Evolutionary conservation across 30 jellyfish, hydroid and myxozoan species (phyloP).

Genomic region (Hydractinia echinata): DNA sequence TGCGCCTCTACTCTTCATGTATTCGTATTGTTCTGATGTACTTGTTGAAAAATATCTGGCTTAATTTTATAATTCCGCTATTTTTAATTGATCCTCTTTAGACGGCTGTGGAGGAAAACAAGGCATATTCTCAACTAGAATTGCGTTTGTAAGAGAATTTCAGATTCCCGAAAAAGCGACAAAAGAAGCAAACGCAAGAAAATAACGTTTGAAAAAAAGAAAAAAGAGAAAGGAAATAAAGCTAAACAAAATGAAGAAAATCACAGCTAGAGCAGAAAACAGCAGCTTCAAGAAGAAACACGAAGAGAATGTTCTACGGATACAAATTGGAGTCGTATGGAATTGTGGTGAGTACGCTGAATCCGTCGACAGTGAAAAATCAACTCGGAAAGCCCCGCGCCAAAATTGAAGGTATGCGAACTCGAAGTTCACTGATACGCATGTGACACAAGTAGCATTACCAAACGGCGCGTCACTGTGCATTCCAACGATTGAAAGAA

Average conservation of each 20-base stretch:
- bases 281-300: slow-evolving; percentile 34
- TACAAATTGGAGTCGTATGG: slow-evolving; percentile 37
- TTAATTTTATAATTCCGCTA: no score
- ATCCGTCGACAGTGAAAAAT: slow-evolving; percentile 30
- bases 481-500: no score
- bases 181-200: slow-evolving; percentile 73
- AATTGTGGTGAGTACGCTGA: slow-evolving; percentile 25
- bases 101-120: slow-evolving; percentile 93
- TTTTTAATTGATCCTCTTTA: no score
- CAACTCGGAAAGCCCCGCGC: slow-evolving; percentile 43
- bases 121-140: slow-evolving; percentile 76
- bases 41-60: no score
- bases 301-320: slow-evolving; percentile 18
- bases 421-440: slow-evolving; percentile 7
- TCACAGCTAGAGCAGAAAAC: no score
- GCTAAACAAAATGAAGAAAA: slow-evolving; percentile 60
- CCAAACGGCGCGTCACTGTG: no score
- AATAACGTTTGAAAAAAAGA: slow-evolving; percentile 67
- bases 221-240: slow-evolving; percentile 74
- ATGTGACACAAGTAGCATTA: background rate
- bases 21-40: no score
- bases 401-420: slow-evolving; percentile 32
- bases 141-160: slow-evolving; percentile 89
- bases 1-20: no score
- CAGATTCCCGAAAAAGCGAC: slow-evolving; percentile 89